These are phyloP conservation scores for Morbakka virulenta DNA, from an alignment of 30 jellyfish, hydroid and myxozoan genomes.

Conservation along the genomic window DNA sequence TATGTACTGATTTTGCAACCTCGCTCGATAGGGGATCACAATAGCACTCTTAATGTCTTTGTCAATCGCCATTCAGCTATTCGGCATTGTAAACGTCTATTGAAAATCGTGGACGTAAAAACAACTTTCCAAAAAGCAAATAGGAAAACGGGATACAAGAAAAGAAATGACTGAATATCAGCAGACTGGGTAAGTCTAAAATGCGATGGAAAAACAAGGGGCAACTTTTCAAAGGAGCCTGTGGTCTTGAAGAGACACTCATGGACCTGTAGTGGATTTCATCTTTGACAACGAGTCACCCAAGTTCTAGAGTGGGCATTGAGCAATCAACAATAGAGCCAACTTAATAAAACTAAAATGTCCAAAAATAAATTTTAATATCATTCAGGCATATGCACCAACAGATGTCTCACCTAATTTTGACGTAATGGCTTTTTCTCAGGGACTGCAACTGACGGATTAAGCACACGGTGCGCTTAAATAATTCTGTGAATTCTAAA, in stretches of 20 bases:
- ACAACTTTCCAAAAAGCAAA: not conserved
- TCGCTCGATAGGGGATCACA: not conserved
- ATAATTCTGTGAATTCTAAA: too few relatives aligned
- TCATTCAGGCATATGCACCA: not conserved
- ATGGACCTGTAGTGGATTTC: not conserved
- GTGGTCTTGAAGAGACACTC: not conserved
- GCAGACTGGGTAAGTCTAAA: not conserved
- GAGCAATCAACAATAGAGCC: not conserved
- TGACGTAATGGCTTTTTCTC: not conserved
- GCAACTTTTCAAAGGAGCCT: not conserved
- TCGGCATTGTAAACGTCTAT: not conserved
- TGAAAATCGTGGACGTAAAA: not conserved
- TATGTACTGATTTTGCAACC: not conserved
- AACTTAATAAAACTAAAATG: not conserved
- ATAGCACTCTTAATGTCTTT: not conserved
- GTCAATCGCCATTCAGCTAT: not conserved
- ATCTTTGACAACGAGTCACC: not conserved
- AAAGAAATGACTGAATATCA: not conserved
- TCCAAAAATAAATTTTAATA: not conserved
- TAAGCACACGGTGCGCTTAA: too few relatives aligned
- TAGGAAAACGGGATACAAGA: not conserved
- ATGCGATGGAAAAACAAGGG: too few relatives aligned
- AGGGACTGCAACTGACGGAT: not conserved
- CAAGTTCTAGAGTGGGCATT: not conserved
- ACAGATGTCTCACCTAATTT: not conserved